A percentile compares a stretch with the other conserved stretches of the same genome.
phyloP scores from a whole-genome alignment of 2,113 vertebrate species.

The Fregetta grallaria region DNA sequence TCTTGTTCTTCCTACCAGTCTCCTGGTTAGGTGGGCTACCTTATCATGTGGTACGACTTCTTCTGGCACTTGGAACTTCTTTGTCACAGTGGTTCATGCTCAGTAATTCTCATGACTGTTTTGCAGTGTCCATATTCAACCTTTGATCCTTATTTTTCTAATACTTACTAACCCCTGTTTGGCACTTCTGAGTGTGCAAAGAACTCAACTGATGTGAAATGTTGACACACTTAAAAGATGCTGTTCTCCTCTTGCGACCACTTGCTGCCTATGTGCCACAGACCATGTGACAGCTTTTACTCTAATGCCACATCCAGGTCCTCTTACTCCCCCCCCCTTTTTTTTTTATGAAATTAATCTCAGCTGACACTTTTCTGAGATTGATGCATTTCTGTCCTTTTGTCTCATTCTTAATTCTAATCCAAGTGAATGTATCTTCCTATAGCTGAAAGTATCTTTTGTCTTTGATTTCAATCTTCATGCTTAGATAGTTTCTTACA shows the following conservation, averaged over 20 bases:
- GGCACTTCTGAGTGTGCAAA: neutral
- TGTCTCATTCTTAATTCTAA: neutral
- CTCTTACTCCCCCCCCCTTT: neutral
- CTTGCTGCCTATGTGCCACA: neutral
- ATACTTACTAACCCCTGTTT: neutral
- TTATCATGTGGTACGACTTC: neutral
- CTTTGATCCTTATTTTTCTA: neutral
- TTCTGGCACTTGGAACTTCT: neutral
- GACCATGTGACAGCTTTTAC: neutral
- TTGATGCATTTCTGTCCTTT: neutral
- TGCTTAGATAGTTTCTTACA: neutral
- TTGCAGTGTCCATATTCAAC: neutral
- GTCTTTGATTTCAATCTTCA: neutral
- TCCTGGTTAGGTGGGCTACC: neutral
- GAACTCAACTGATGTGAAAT: neutral
- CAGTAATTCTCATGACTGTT: neutral
- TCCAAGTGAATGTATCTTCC: neutral
- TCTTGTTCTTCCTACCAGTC: neutral
- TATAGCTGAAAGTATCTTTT: neutral
- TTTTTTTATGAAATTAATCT: neutral
- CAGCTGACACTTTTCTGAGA: neutral
- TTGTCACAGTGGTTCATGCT: neutral
- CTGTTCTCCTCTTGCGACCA: neutral
- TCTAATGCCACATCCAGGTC: neutral
- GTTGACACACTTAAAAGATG: neutral